These are phyloP conservation scores for Nymphalis urticae DNA, from an alignment of 2,888 invertebrate genomes.

Conservation along the genomic window DNA sequence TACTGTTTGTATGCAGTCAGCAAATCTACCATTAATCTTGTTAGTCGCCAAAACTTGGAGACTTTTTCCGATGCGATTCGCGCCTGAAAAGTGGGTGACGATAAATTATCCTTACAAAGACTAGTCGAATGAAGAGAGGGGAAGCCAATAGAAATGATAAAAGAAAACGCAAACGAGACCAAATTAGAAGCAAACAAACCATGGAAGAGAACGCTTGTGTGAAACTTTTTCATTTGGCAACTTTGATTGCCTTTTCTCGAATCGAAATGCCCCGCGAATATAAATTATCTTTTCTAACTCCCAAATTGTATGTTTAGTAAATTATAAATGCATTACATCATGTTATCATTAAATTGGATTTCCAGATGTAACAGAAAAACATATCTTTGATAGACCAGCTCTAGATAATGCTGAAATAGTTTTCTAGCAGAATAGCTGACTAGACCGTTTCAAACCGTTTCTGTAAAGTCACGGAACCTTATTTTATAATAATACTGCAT, in stretches of 20 bases:
- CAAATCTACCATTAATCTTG: slow-evolving; percentile 52
- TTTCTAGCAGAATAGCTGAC: too few relatives aligned
- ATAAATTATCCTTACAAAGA: slow-evolving; percentile 54
- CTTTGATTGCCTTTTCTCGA: slow-evolving; percentile 60
- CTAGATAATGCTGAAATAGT: too few relatives aligned
- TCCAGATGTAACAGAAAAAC: neutral
- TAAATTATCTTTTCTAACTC: slow-evolving; percentile 50
- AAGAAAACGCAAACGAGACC: slow-evolving; percentile 47
- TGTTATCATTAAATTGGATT: slow-evolving; percentile 3
- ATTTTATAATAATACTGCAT: too few relatives aligned
- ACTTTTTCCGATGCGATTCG: slow-evolving; percentile 18
- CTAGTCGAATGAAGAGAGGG: slow-evolving; percentile 29
- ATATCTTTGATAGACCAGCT: too few relatives aligned
- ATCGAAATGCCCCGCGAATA: slow-evolving; percentile 52
- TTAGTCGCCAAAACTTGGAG: slow-evolving; percentile 50
- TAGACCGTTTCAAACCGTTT: too few relatives aligned
- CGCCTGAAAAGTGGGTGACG: slow-evolving; percentile 41
- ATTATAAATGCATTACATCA: slow-evolving; percentile 46
- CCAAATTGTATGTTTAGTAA: slow-evolving; percentile 42
- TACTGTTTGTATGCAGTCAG: slow-evolving; percentile 39
- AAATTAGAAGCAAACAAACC: slow-evolving; percentile 47
- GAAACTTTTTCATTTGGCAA: slow-evolving; percentile 66
- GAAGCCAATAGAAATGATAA: slow-evolving; percentile 55
- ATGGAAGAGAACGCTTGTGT: slow-evolving; percentile 45
- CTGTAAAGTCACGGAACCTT: too few relatives aligned